Base-by-base conservation (phyloP, 2,113 vertebrate genomes). In the Triplophysa siluroides region DNA sequence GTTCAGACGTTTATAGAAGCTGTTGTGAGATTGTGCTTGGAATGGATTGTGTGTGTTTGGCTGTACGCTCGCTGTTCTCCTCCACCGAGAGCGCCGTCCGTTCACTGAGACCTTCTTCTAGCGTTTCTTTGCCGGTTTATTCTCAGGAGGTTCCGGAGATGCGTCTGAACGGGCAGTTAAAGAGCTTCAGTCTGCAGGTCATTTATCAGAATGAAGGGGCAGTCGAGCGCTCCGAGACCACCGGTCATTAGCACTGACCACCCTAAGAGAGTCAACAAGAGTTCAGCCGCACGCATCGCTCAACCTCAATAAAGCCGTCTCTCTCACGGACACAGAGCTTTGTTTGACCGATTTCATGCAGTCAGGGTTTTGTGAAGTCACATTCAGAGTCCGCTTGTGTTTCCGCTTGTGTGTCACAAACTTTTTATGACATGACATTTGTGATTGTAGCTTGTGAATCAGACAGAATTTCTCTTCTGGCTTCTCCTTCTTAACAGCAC, bases 231-330 rank as follows among this genome's bases (percentile, higher is more conserved):
- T 52, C 14, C 3, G 47, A 52, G 13, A 52, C 47, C 47, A 14
- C 45, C 16, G 24, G 21, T 52, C 68, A 69, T 78, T 81, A 84
- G 56, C 29, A 7, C 66, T 56, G 69, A 69, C 54, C 79, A 52
- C 11, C 52, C 23, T n/a, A 13, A n/a, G 9, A n/a, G 11, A 5
- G 26, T 43, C 7, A 65, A 63, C 69, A n/a, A 26, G 11, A 78
- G 72, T 58, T 23, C 76, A 78, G 60, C 16, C 50, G 50, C 62
- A 26, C 4, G 81, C 50, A 78, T 72, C 76, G 18, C 26, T 80
- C 78, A 65, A 50, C 45, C 68, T 52, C 68, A 72, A 72, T 69
- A 70, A 61, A 70, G 11, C 62, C 29, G 23, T 24, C 29, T 61
- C 54, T 16, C 38, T 78, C 19, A 69, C 4, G 18, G 8, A 61